These are phyloP conservation scores for Somateria mollissima DNA, from an alignment of 2,797 vertebrate genomes.

Conservation along the genomic window DNA sequence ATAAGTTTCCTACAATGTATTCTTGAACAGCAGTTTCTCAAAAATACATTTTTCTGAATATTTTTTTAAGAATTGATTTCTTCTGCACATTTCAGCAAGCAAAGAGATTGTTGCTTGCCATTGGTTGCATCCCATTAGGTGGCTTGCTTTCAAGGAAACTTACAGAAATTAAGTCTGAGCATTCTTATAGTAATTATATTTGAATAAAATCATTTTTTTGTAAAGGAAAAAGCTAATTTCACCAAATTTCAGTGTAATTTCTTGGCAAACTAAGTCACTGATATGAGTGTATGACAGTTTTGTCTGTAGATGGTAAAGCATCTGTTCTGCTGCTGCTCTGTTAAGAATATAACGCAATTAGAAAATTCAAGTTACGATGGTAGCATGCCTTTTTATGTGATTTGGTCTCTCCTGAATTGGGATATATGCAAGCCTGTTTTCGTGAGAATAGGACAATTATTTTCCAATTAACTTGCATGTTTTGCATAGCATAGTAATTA, in stretches of 20 bases:
- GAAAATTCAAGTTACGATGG: conserved; percentile 66
- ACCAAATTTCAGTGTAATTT: neutral
- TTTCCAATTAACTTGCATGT: conserved; percentile 64
- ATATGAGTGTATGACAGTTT: conserved; percentile 8
- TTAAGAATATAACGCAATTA: conserved; percentile 71
- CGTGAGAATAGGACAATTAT: conserved; percentile 45
- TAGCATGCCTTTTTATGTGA: conserved; percentile 57
- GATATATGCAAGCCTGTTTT: conserved; percentile 30
- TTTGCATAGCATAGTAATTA: conserved; percentile 60
- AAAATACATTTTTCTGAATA: neutral
- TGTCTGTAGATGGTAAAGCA: conserved; percentile 21
- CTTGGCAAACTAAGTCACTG: conserved; percentile 16
- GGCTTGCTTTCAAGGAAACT: conserved; percentile 19
- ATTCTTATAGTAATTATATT: conserved; percentile 22
- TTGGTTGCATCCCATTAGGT: neutral
- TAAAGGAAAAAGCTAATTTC: neutral
- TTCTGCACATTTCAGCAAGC: neutral
- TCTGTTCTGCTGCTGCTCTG: conserved; percentile 37
- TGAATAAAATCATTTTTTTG: conserved; percentile 41
- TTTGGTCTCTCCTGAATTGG: conserved; percentile 60
- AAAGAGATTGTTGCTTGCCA: neutral
- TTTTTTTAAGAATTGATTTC: neutral
- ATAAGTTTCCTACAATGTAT: neutral
- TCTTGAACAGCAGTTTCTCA: neutral
- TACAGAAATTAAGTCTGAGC: neutral